Base-by-base conservation (phyloP, 2,113 vertebrate genomes). In the Columbina picui region DNA sequence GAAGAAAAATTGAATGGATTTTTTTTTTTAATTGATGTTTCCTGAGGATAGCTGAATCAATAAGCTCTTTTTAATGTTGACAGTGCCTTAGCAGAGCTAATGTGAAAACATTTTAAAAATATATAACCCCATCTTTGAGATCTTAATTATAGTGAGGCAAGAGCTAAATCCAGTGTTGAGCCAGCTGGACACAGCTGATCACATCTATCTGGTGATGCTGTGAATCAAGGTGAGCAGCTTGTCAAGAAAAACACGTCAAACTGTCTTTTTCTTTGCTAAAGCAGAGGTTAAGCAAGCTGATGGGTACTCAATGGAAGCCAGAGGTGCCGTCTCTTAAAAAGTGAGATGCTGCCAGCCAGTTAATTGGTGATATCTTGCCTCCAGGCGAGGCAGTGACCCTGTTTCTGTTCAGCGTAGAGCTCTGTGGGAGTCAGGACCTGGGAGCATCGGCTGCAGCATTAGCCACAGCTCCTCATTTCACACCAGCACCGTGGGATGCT, bases 361-460 rank as follows among this genome's bases (percentile, higher is more conserved):
- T 49, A 61, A 74, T 50, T 43, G n/a, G 18, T 3, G 1, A 1
- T 80, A 6, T 9, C 32, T 60, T 75, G 10, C 34, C 39, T 56
- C 29, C 29, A 0, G 1, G 3, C 9, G 26, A 3, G 5, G 67
- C 71, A 56, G 41, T 0, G 5, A 15, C 32, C 65, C 60, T 1
- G 25, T 41, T 93, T 63, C 10, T 69, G 11, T 52, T 73, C 38
- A 7, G 50, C 9, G 27, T 25, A 14, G 67, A 59, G 49, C 76
- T 55, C 77, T n/a, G 38, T 17, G 39, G 1, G 9, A 43, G 38
- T 39, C 45, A 23, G 39, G 55, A 73, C 34, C 76, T 64, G 81
- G 23, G 52, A 50, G 12, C 55, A 30, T 75, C 18, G 18, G 43
- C 43, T 32, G 34, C 84, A 60, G 55, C 29, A 12, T 41, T 20